These are phyloP conservation scores for Tetramorium parvispinum DNA, from an alignment of 1,140 invertebrate species.

Conservation along the genomic window DNA sequence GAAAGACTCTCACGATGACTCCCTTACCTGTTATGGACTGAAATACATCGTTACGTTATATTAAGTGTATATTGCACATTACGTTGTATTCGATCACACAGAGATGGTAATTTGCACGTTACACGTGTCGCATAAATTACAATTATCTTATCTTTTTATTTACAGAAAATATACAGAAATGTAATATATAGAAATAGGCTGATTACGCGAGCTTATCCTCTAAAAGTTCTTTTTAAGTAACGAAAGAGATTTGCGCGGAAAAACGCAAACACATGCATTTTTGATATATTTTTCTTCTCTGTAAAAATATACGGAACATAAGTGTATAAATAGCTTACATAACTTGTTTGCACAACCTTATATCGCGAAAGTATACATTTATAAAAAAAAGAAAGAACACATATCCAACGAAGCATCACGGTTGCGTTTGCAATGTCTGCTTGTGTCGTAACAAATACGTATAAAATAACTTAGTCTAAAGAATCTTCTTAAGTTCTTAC, in stretches of 20 bases:
- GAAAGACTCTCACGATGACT: constrained; percentile 16
- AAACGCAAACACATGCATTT: not conserved
- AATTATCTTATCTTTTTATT: not conserved
- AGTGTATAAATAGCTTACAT: constrained; percentile 25
- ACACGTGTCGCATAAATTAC: not conserved
- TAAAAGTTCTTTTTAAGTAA: not conserved
- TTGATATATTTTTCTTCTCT: not conserved
- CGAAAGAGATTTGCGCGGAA: not conserved
- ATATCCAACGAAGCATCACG: not conserved
- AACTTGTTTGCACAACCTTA: constrained; percentile 43
- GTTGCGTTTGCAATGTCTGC: not conserved
- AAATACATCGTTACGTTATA: constrained; percentile 37
- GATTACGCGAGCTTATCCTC: not conserved
- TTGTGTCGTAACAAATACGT: constrained; percentile 38
- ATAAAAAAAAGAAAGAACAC: constrained; percentile 23
- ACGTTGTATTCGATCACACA: not conserved
- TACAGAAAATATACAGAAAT: not conserved
- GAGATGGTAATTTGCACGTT: not conserved
- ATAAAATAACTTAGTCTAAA: constrained; percentile 29
- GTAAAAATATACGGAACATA: constrained; percentile 27
- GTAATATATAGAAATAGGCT: not conserved
- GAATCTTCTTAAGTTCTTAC: not conserved
- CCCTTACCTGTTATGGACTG: not conserved
- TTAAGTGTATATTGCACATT: not conserved
- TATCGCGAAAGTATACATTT: not conserved